Conservation (phyloP, 2,113 vertebrate species). For the Gyps fulvus region DNA sequence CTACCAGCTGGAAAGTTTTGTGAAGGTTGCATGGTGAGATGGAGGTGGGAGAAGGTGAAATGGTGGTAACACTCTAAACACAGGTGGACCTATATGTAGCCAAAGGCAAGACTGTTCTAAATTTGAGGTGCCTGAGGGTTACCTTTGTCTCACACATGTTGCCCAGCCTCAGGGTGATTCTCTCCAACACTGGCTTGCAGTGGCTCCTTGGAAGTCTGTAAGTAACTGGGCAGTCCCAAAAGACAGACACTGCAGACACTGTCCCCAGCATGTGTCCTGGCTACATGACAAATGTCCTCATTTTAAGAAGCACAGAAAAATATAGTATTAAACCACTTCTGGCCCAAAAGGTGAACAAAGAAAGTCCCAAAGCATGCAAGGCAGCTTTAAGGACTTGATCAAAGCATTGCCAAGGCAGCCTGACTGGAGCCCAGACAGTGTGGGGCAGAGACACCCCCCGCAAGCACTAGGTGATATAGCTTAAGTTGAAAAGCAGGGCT, state of each 20-base stretch:
- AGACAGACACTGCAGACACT: background rate
- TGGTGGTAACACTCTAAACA: background rate
- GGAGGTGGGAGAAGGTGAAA: background rate
- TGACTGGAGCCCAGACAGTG: background rate
- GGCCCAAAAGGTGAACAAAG: background rate
- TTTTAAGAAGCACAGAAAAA: background rate
- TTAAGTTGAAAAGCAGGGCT: background rate
- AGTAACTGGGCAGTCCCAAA: background rate
- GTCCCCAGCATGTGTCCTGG: background rate
- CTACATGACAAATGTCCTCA: background rate
- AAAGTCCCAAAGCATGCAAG: background rate
- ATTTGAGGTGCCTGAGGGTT: background rate
- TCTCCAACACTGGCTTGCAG: background rate
- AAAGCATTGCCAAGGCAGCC: background rate
- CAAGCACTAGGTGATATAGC: background rate
- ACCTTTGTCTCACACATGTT: background rate
- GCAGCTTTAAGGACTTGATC: background rate
- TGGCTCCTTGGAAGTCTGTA: background rate
- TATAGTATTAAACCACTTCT: background rate
- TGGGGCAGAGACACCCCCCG: fast-evolving
- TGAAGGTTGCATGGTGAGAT: background rate
- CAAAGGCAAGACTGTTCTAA: background rate
- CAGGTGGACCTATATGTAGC: background rate
- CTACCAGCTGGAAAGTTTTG: background rate
- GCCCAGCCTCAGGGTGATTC: background rate